phyloP scores from a whole-genome alignment of 1,140 invertebrate species.

The Zaprionus vittiger region DNA sequence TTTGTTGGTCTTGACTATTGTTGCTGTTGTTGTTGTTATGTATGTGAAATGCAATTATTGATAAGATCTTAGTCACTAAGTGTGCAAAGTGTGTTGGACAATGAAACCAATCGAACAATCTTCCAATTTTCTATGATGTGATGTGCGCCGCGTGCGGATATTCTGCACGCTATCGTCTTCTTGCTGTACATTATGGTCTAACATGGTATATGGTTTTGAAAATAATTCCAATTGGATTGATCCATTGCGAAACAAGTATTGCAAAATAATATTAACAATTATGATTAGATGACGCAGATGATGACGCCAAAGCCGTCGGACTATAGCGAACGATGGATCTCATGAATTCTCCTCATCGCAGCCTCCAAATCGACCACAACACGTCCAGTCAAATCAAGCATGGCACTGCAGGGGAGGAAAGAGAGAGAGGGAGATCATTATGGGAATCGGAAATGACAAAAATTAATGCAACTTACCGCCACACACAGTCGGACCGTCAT shows the following conservation, averaged over 20 bases:
- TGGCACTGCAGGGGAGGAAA: conserved; percentile 39
- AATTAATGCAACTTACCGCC: conserved; percentile 56
- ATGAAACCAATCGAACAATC: conserved; percentile 58
- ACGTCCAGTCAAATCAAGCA: conserved; percentile 17
- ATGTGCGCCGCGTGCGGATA: conserved; percentile 35
- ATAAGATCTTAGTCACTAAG: conserved; percentile 65
- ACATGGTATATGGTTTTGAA: conserved; percentile 35
- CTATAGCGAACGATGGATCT: not conserved
- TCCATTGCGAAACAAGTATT: conserved; percentile 69
- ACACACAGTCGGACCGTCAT: not conserved
- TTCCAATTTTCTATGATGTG: conserved; percentile 21
- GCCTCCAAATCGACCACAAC: conserved; percentile 30
- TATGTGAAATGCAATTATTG: conserved; percentile 75
- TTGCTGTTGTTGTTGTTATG: conserved; percentile 59
- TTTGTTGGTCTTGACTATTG: conserved; percentile 33
- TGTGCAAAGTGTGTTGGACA: conserved; percentile 63
- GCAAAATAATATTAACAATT: conserved; percentile 61
- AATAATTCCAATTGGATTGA: conserved; percentile 49
- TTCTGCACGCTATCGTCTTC: conserved; percentile 27
- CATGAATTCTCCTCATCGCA: conserved; percentile 27
- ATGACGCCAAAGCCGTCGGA: conserved; percentile 57
- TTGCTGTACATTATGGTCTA: conserved; percentile 77
- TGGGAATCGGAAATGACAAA: conserved; percentile 24
- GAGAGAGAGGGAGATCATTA: conserved; percentile 14
- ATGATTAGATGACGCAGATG: conserved; percentile 70